phyloP scores from a whole-genome alignment of 2,888 invertebrate species.

The Candidula unifasciata region DNA sequence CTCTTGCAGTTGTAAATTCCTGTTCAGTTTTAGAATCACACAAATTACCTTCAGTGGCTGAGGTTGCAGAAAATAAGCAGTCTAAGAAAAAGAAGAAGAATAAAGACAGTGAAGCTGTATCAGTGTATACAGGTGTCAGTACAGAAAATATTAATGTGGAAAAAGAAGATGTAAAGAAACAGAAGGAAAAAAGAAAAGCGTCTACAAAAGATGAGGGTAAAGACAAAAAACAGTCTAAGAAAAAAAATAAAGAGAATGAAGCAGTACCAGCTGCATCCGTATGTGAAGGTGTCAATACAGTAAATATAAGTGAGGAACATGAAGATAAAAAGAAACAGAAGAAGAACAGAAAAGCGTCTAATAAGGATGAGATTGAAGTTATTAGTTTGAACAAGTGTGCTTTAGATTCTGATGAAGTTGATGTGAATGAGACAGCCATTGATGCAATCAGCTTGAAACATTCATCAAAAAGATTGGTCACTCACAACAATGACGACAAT shows the following conservation, averaged over 20 bases:
- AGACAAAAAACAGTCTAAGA: not conserved
- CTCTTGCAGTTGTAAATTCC: too few relatives aligned
- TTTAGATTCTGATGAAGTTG: not conserved
- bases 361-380: conserved; percentile 17
- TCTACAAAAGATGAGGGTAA: not conserved
- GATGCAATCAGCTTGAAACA: conserved; percentile 33
- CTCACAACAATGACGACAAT: not conserved
- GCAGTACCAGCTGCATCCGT: too few relatives aligned
- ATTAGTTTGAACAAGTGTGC: not conserved
- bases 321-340: conserved; percentile 36
- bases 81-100: not conserved
- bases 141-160: too few relatives aligned
- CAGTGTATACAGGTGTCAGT: not conserved
- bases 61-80: not conserved
- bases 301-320: not conserved
- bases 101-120: not conserved
- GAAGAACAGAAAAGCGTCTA: conserved; percentile 30
- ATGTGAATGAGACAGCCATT: not conserved
- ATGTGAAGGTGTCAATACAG: not conserved
- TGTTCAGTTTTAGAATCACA: not conserved
- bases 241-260: not conserved
- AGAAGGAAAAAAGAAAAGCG: not conserved
- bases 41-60: not conserved
- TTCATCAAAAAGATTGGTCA: not conserved
- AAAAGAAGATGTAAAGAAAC: not conserved